These are phyloP conservation scores for Malurus cyaneus DNA, from an alignment of 2,113 vertebrate genomes.

Conservation along the genomic window DNA sequence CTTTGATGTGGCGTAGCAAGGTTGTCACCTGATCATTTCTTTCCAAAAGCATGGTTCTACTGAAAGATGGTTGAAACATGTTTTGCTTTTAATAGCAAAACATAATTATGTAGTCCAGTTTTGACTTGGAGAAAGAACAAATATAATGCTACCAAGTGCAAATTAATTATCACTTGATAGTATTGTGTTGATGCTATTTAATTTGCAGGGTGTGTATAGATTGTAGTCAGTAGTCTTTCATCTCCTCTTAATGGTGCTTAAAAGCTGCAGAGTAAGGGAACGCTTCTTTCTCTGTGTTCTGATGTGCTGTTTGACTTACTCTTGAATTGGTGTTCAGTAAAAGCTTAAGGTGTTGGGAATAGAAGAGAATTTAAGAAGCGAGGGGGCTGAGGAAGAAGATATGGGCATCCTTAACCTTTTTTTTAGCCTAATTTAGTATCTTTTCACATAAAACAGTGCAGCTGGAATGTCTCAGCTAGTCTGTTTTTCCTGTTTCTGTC, in stretches of 20 bases:
- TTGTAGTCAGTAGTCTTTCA: constrained; percentile 18
- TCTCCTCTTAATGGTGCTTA: background rate
- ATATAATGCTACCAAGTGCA: background rate
- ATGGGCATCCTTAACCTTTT: background rate
- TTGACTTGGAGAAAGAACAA: background rate
- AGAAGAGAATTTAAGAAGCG: accelerated
- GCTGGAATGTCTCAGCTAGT: background rate
- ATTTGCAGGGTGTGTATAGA: constrained; percentile 18
- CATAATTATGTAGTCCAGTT: background rate
- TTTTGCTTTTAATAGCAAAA: background rate
- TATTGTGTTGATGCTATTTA: constrained; percentile 22
- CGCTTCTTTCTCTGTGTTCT: background rate
- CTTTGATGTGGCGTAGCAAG: background rate
- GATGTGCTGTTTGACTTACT: background rate
- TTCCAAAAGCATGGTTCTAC: background rate
- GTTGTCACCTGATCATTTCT: background rate
- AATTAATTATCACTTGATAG: background rate
- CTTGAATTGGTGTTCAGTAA: background rate
- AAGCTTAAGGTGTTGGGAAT: background rate
- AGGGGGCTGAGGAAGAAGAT: background rate
- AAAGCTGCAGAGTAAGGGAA: constrained; percentile 29
- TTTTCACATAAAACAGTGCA: background rate
- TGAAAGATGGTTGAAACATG: background rate
- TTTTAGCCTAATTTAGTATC: background rate
- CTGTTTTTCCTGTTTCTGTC: background rate